phyloP scores from a whole-genome alignment of 2,113 vertebrate genomes.

The Machaerirhynchus nigripectus region DNA sequence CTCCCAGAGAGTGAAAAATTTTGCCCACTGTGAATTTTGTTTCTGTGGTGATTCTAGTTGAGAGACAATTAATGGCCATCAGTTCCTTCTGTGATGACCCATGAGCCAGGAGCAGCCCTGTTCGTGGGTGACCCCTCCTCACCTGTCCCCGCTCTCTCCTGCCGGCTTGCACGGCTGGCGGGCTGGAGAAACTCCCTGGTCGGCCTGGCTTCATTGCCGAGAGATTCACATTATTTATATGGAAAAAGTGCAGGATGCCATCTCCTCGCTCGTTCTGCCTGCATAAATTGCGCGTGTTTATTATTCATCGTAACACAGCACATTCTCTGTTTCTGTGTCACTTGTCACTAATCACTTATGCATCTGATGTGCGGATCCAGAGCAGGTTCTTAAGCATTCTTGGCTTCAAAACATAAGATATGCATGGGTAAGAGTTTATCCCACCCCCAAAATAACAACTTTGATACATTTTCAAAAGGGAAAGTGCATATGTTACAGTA shows the following conservation, averaged over 20 bases:
- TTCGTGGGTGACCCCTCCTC: neutral
- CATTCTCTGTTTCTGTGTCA: constrained; percentile 75
- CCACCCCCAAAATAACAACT: constrained; percentile 68
- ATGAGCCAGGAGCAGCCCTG: neutral
- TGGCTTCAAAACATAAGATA: constrained; percentile 68
- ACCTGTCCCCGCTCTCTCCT: fast-evolving
- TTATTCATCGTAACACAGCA: constrained; percentile 67
- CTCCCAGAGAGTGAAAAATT: neutral
- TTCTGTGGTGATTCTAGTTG: neutral
- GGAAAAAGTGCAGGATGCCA: constrained; percentile 39
- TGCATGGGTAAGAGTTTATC: constrained; percentile 73
- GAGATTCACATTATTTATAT: constrained; percentile 49
- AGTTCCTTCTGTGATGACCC: neutral
- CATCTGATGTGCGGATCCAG: constrained; percentile 72
- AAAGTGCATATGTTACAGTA: constrained; percentile 69
- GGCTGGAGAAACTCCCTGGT: neutral
- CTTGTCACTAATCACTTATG: constrained; percentile 77
- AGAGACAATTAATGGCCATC: neutral
- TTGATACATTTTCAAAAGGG: constrained; percentile 67
- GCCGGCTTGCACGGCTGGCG: fast-evolving
- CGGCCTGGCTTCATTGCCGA: neutral
- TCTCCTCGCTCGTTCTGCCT: constrained; percentile 46
- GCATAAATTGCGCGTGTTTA: constrained; percentile 64
- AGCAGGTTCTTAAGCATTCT: constrained; percentile 67
- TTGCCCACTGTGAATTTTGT: neutral